Evolutionary conservation across 2,113 vertebrate genomes (phyloP).

Genomic region (Sceloporus tristichus): DNA sequence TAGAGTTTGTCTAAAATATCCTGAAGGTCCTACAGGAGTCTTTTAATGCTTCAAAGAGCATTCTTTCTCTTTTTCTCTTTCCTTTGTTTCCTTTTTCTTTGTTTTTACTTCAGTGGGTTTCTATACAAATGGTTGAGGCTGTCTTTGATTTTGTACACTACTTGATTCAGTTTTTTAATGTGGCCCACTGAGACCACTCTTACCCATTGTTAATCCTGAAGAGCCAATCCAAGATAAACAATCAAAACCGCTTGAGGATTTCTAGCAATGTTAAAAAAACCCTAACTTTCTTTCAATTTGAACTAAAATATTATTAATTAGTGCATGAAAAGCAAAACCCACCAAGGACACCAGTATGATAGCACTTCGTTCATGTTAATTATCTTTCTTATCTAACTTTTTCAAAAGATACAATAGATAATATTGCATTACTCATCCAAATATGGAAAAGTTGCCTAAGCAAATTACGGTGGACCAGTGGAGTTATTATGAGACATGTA

Average conservation of each 20-base stretch:
- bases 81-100: too few species aligned
- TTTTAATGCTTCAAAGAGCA: slow-evolving; percentile 51
- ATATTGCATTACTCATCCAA: neutral
- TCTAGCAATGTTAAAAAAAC: slow-evolving; percentile 51
- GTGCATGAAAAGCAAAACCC: slow-evolving; percentile 52
- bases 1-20: slow-evolving; percentile 48
- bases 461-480: neutral
- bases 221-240: slow-evolving; percentile 52
- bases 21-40: slow-evolving; percentile 54
- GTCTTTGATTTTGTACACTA: slow-evolving; percentile 65
- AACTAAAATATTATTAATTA: slow-evolving; percentile 59
- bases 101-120: slow-evolving; percentile 64
- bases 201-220: slow-evolving; percentile 25
- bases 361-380: neutral
- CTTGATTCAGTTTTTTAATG: slow-evolving; percentile 69
- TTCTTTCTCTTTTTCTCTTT: too few species aligned
- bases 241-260: slow-evolving; percentile 47
- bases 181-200: slow-evolving; percentile 57
- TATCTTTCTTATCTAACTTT: slow-evolving; percentile 19
- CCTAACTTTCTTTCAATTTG: slow-evolving; percentile 49
- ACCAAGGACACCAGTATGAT: slow-evolving; percentile 41
- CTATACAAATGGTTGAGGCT: slow-evolving; percentile 32
- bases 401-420: slow-evolving; percentile 29
- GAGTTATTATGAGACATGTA: neutral
- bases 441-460: neutral